These are phyloP conservation scores for Epizoanthus rinbou DNA, from an alignment of 92 coral and sea anemone species.

Conservation along the genomic window DNA sequence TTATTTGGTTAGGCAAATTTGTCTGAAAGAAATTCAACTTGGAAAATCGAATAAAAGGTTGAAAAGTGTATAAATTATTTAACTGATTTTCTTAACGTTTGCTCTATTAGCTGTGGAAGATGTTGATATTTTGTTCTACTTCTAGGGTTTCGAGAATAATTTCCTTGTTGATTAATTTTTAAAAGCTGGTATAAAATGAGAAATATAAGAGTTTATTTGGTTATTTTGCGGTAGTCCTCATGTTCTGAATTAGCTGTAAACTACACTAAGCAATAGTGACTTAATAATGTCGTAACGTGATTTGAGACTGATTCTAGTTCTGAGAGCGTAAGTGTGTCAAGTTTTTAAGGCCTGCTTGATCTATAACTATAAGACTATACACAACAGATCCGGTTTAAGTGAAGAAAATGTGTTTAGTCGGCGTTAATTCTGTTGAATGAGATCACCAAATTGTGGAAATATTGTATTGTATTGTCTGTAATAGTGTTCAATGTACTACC, in stretches of 20 bases:
- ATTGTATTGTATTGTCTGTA: neutral
- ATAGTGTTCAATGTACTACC: neutral
- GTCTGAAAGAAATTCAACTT: neutral
- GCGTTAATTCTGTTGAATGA: neutral
- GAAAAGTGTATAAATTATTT: slow-evolving; percentile 29
- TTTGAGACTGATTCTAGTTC: too few species aligned
- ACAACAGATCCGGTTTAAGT: neutral
- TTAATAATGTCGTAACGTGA: too few species aligned
- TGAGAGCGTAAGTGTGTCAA: too few species aligned
- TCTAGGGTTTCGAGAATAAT: neutral
- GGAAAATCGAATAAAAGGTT: slow-evolving; percentile 1
- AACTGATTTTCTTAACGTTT: slow-evolving; percentile 24
- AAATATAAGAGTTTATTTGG: neutral
- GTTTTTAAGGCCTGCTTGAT: neutral
- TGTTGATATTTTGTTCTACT: slow-evolving; percentile 4
- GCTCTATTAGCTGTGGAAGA: slow-evolving; percentile 13
- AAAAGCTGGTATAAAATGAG: neutral
- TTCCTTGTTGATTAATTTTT: neutral
- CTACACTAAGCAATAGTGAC: too few species aligned
- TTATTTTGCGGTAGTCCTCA: neutral
- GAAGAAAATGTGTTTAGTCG: neutral
- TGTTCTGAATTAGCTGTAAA: too few species aligned
- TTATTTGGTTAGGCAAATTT: neutral
- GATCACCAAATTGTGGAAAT: neutral
- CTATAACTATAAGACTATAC: neutral